A percentile compares a stretch with the other conserved stretches of the same genome.
Evolutionary conservation across 2,888 invertebrate species (phyloP).

Genomic region (Erannis defoliaria): DNA sequence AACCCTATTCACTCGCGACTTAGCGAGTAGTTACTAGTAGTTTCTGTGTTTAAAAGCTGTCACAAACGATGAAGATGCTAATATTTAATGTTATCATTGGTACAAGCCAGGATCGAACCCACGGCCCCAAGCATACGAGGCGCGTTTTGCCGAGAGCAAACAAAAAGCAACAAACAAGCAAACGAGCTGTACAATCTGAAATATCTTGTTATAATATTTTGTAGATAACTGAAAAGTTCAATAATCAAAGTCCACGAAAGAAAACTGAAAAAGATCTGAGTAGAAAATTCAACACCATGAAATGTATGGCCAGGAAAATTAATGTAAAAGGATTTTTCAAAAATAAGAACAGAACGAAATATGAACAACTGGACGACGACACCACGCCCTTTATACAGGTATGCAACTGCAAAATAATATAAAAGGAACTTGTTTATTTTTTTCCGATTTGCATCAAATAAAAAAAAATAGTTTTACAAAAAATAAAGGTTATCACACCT

Average conservation of each 20-base stretch:
- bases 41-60: no score
- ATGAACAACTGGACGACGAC: conserved; percentile 54
- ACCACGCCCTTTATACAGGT: conserved; percentile 2
- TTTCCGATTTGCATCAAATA: no score
- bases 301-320: conserved; percentile 55
- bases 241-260: conserved; percentile 68
- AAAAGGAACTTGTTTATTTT: background rate
- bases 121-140: no score
- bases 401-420: background rate
- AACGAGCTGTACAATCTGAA: background rate
- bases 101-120: no score
- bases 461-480: no score
- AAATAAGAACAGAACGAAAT: conserved; percentile 47
- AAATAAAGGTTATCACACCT: no score
- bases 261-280: conserved; percentile 65
- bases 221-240: conserved; percentile 70
- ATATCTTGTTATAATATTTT: conserved; percentile 29
- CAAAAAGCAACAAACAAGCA: no score
- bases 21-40: no score
- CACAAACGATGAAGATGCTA: no score
- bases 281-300: conserved; percentile 75
- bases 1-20: no score
- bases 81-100: no score
- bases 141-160: no score
- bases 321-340: conserved; percentile 53